These are phyloP conservation scores for Andricus grossulariae DNA, from an alignment of 1,140 invertebrate species.

Conservation along the genomic window DNA sequence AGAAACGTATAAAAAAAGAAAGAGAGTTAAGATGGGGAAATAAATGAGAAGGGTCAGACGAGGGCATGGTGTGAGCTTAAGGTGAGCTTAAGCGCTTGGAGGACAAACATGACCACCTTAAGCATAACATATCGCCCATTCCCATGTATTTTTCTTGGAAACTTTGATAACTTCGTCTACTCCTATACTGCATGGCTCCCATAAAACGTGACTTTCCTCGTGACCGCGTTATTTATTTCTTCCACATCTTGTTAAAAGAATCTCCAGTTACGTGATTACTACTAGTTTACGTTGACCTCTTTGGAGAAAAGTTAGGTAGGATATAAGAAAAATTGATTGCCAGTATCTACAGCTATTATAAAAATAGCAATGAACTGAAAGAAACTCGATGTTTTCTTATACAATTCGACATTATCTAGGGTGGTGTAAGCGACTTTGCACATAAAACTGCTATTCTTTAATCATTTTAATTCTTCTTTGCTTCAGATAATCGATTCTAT, in stretches of 20 bases:
- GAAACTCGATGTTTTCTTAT: background rate
- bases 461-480: too few species aligned
- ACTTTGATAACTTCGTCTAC: constrained; percentile 29
- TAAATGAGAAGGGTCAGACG: background rate
- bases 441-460: too few species aligned
- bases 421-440: too few species aligned
- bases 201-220: constrained; percentile 16
- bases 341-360: background rate
- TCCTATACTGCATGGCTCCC: constrained; percentile 1
- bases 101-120: constrained; percentile 22
- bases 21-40: background rate
- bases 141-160: constrained; percentile 29
- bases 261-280: background rate
- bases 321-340: background rate
- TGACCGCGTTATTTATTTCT: constrained; percentile 22
- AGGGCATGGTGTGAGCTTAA: constrained; percentile 7
- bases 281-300: background rate
- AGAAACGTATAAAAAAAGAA: background rate
- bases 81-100: constrained; percentile 1
- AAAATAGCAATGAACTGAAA: background rate
- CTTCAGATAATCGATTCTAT: too few species aligned
- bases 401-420: too few species aligned
- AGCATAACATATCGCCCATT: constrained; percentile 24
- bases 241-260: background rate
- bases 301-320: background rate